phyloP scores from a whole-genome alignment of 1,140 invertebrate species.

The Hyles vespertilio region DNA sequence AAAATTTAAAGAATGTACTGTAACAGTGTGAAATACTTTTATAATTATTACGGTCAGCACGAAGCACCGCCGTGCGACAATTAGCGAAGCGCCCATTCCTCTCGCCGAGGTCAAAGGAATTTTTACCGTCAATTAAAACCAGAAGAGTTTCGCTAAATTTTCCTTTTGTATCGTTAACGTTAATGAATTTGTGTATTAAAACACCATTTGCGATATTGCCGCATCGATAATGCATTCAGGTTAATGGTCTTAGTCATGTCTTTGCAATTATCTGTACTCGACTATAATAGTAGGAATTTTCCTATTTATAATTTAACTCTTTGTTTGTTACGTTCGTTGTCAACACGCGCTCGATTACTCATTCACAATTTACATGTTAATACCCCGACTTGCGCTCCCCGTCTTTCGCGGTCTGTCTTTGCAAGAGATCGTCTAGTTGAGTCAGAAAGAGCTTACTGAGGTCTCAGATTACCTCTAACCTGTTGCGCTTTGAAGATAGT shows the following conservation, averaged over 20 bases:
- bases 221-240: conserved; percentile 53
- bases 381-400: too few species aligned
- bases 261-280: conserved; percentile 40
- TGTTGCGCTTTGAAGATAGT: too few species aligned
- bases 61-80: too few species aligned
- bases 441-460: too few species aligned
- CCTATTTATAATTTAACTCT: conserved; percentile 45
- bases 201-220: conserved; percentile 53
- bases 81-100: neutral
- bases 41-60: too few species aligned
- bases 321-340: conserved; percentile 15
- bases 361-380: conserved; percentile 10
- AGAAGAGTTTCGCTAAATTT: conserved; percentile 58
- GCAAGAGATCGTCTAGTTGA: too few species aligned
- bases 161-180: conserved; percentile 46
- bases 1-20: too few species aligned
- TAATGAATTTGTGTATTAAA: conserved; percentile 59
- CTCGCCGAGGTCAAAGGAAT: conserved; percentile 9
- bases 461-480: too few species aligned
- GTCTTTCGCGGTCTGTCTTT: too few species aligned
- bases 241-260: conserved; percentile 48
- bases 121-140: conserved; percentile 12
- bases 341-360: conserved; percentile 15
- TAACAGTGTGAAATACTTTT: too few species aligned
- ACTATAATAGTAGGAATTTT: conserved; percentile 65